Evolutionary conservation across 64 coral and sea anemone species (phyloP).

Genomic region (Cladopsammia gracilis): DNA sequence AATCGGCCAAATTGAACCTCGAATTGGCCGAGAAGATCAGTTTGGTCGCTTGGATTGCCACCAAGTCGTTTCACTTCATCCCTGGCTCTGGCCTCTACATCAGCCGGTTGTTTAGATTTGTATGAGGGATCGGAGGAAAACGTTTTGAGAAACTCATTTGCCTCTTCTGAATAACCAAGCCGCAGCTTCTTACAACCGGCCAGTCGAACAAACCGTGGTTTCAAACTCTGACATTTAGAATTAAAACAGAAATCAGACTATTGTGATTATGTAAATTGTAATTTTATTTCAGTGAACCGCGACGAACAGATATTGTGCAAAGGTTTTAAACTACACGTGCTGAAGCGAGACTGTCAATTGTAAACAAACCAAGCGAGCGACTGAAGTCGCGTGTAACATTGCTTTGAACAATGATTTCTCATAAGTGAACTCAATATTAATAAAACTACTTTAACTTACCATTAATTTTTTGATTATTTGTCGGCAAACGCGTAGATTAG

Average conservation of each 20-base stretch:
- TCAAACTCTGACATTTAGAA: not conserved
- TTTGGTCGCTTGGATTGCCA: not conserved
- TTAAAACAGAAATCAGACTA: no score
- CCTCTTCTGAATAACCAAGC: not conserved
- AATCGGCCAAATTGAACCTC: constrained; percentile 38
- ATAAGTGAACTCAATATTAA: not conserved
- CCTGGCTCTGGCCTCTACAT: not conserved
- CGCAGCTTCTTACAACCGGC: not conserved
- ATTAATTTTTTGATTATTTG: not conserved
- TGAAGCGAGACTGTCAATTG: not conserved
- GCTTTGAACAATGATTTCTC: not conserved
- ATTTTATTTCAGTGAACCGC: not conserved
- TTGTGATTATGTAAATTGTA: not conserved
- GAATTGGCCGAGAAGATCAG: not conserved
- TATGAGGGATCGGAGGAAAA: not conserved
- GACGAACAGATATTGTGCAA: not conserved
- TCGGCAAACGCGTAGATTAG: not conserved
- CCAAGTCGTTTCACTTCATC: not conserved
- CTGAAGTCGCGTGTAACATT: not conserved
- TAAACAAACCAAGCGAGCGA: not conserved
- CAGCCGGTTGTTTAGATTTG: not conserved
- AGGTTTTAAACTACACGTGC: no score
- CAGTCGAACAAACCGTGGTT: not conserved
- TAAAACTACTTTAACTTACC: not conserved
- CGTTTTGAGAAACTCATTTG: not conserved